Evolutionary conservation across 2,797 vertebrate species (phyloP).

Genomic region (Muraenolepis orangiensis): DNA sequence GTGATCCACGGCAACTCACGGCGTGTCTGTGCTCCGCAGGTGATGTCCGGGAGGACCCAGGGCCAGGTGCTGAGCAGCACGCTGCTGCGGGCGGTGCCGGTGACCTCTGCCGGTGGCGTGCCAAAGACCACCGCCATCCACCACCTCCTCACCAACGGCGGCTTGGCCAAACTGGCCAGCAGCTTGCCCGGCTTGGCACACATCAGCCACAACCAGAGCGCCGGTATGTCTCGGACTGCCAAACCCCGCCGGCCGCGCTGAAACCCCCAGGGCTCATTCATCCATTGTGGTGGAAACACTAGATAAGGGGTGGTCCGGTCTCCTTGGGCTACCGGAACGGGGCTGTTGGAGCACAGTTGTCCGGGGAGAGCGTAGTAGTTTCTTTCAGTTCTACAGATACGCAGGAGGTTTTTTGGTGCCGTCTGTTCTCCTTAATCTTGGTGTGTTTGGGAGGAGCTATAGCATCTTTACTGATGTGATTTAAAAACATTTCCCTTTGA

Average conservation of each 20-base stretch:
- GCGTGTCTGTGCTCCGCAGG: constrained; percentile 56
- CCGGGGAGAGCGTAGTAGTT: background rate
- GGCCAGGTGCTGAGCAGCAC: constrained; percentile 77
- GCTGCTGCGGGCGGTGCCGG: constrained; percentile 84
- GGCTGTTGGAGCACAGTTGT: background rate
- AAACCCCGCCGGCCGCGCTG: constrained; percentile 73
- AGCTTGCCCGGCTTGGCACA: constrained; percentile 92
- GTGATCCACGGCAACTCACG: background rate
- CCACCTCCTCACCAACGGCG: constrained; percentile 90
- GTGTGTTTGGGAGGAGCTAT: constrained; percentile 39
- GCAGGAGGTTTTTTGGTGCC: constrained; percentile 15
- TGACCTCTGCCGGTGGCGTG: constrained; percentile 80
- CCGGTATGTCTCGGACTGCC: constrained; percentile 81
- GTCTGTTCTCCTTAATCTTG: constrained; percentile 30
- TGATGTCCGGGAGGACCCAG: constrained; percentile 74
- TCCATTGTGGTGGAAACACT: constrained; percentile 47
- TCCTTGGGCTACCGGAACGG: background rate
- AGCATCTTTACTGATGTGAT: constrained; percentile 13
- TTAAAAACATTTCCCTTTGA: constrained; percentile 16
- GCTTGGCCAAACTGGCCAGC: constrained; percentile 90
- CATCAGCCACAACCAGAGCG: constrained; percentile 83
- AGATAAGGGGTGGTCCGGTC: constrained; percentile 42
- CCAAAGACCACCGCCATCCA: constrained; percentile 92
- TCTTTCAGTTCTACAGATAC: constrained; percentile 29
- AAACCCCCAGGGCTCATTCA: constrained; percentile 47